Evolutionary conservation across 2,888 invertebrate species (phyloP).

Genomic region (Heteromurus nitidus): DNA sequence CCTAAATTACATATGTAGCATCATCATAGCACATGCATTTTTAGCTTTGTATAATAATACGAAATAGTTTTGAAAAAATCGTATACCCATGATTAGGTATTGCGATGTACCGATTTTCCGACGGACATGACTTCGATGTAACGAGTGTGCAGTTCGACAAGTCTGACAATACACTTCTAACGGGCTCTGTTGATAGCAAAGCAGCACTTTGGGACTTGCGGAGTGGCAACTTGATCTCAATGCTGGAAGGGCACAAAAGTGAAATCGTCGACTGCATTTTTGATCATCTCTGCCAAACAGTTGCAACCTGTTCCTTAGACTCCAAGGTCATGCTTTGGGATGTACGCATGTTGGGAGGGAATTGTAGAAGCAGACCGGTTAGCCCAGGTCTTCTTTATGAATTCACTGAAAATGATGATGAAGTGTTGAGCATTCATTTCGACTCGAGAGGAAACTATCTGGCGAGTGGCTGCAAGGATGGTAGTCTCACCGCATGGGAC

Average conservation of each 20-base stretch:
- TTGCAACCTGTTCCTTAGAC: conserved; percentile 84
- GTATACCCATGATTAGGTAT: conserved; percentile 78
- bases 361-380: not conserved
- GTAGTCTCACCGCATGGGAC: conserved; percentile 84
- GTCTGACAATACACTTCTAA: conserved; percentile 41
- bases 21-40: no score
- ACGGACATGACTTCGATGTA: conserved; percentile 35
- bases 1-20: no score
- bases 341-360: conserved; percentile 76
- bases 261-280: conserved; percentile 84
- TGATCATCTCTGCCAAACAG: conserved; percentile 81
- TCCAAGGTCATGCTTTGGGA: conserved; percentile 85
- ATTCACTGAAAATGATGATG: conserved; percentile 54
- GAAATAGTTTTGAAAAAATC: no score
- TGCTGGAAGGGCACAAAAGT: conserved; percentile 81
- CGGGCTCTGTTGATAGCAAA: conserved; percentile 27
- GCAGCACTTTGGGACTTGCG: conserved; percentile 68
- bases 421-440: conserved; percentile 85
- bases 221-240: conserved; percentile 75
- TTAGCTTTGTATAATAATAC: no score
- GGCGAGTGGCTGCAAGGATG: conserved; percentile 86
- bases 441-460: conserved; percentile 84
- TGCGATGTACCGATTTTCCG: conserved; percentile 79
- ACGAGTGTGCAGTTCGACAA: conserved; percentile 53
- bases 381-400: conserved; percentile 27